Evolutionary conservation across 2,888 invertebrate species (phyloP).

Genomic region (Meandrusa payeni): DNA sequence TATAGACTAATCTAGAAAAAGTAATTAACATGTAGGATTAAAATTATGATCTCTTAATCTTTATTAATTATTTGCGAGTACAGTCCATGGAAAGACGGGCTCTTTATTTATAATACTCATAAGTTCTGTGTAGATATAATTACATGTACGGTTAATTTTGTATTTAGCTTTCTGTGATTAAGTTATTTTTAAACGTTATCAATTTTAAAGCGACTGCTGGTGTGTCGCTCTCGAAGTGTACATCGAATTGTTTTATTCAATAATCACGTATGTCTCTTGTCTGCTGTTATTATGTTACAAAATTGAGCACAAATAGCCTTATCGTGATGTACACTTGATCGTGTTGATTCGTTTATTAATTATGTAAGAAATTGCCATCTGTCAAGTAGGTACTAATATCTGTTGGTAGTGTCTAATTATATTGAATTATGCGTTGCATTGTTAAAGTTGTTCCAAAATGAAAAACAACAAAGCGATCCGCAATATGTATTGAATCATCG

Average conservation of each 20-base stretch:
- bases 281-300: constrained; percentile 39
- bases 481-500: constrained; percentile 27
- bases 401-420: constrained; percentile 23
- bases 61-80: constrained; percentile 77
- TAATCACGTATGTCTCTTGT: constrained; percentile 5
- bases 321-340: constrained; percentile 22
- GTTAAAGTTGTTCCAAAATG: constrained; percentile 3
- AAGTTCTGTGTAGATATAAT: constrained; percentile 69
- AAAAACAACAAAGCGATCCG: constrained; percentile 16
- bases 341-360: constrained; percentile 17
- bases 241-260: constrained; percentile 20
- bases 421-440: constrained; percentile 14
- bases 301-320: constrained; percentile 52
- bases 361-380: constrained; percentile 40
- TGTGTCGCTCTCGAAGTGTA: constrained; percentile 8
- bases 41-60: constrained; percentile 81
- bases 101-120: constrained; percentile 80
- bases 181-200: constrained; percentile 31
- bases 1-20: constrained; percentile 74
- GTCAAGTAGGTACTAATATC: constrained; percentile 21
- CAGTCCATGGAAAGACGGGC: constrained; percentile 45
- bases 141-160: constrained; percentile 47
- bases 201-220: background rate
- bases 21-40: constrained; percentile 66
- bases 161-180: constrained; percentile 45